A percentile compares a stretch with the other conserved stretches of the same genome.
phyloP scores from a whole-genome alignment of 2,888 invertebrate genomes.

The Erynnis tages region DNA sequence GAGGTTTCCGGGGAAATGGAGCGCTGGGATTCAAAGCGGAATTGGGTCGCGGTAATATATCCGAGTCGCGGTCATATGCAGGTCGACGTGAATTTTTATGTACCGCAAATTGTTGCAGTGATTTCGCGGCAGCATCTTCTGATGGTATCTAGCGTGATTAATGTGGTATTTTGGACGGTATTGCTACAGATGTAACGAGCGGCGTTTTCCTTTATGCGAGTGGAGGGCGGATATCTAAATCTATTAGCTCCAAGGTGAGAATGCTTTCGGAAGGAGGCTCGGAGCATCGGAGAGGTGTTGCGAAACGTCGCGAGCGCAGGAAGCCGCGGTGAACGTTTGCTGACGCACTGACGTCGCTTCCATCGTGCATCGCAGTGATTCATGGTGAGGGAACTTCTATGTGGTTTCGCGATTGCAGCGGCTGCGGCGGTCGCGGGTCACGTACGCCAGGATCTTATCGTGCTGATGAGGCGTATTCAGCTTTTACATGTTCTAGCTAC shows the following conservation, averaged over 20 bases:
- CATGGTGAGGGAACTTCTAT: slow-evolving; percentile 42
- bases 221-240: slow-evolving; percentile 13
- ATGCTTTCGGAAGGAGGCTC: slow-evolving; percentile 15
- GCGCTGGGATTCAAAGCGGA: slow-evolving; percentile 54
- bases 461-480: not conserved
- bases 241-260: not conserved
- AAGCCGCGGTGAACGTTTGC: slow-evolving; percentile 48
- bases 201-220: not conserved
- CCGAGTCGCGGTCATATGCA: slow-evolving; percentile 30
- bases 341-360: slow-evolving; percentile 50
- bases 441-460: slow-evolving; percentile 49
- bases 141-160: too few species aligned
- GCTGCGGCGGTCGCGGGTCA: slow-evolving; percentile 53
- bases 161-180: too few species aligned
- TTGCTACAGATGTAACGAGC: not conserved
- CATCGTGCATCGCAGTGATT: slow-evolving; percentile 42
- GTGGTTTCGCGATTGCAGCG: slow-evolving; percentile 51
- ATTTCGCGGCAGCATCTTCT: too few species aligned
- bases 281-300: slow-evolving; percentile 49
- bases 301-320: slow-evolving; percentile 47
- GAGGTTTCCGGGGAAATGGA: slow-evolving; percentile 73
- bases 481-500: too few species aligned
- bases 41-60: slow-evolving; percentile 63
- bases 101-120: not conserved
- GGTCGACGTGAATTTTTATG: slow-evolving; percentile 34